A percentile compares a stretch with the other conserved stretches of the same genome.
Evolutionary conservation across 1,140 invertebrate genomes (phyloP).

Genomic region (Heliothis virescens): DNA sequence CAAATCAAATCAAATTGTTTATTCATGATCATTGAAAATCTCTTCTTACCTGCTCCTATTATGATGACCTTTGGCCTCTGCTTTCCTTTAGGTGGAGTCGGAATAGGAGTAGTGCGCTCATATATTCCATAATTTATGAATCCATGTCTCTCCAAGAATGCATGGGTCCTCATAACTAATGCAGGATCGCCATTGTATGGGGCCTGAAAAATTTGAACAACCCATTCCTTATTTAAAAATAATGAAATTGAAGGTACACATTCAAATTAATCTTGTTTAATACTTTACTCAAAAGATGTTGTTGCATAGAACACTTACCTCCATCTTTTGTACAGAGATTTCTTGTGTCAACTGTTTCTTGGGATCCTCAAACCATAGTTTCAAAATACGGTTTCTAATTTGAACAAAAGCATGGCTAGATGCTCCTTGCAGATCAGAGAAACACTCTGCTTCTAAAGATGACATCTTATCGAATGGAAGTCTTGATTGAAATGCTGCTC

Average conservation of each 20-base stretch:
- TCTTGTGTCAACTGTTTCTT: slow-evolving; percentile 96
- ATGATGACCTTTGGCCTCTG: slow-evolving; percentile 96
- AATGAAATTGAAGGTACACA: neutral
- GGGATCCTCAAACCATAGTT: slow-evolving; percentile 98
- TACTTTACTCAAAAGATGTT: too few species aligned
- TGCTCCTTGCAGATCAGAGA: slow-evolving; percentile 95
- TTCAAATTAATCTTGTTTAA: too few species aligned
- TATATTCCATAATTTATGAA: slow-evolving; percentile 99
- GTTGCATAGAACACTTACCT: slow-evolving; percentile 79
- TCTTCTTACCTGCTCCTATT: slow-evolving; percentile 93
- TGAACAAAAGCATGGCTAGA: slow-evolving; percentile 96
- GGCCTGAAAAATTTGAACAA: slow-evolving; percentile 75
- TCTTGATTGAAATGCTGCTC: slow-evolving; percentile 96
- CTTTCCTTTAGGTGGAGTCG: slow-evolving; percentile 87
- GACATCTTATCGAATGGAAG: slow-evolving; percentile 98
- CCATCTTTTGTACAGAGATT: slow-evolving; percentile 92
- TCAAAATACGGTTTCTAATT: slow-evolving; percentile 97
- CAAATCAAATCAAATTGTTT: too few species aligned
- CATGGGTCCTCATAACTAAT: slow-evolving; percentile 94
- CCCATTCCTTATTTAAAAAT: too few species aligned
- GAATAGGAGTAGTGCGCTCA: slow-evolving; percentile 92
- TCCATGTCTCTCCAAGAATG: slow-evolving; percentile 97
- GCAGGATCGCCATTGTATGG: slow-evolving; percentile 97
- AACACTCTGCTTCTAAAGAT: slow-evolving; percentile 96
- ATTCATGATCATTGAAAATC: too few species aligned